Base-by-base conservation (phyloP, 1,140 invertebrate genomes). In the Arctopsyche grandis region DNA sequence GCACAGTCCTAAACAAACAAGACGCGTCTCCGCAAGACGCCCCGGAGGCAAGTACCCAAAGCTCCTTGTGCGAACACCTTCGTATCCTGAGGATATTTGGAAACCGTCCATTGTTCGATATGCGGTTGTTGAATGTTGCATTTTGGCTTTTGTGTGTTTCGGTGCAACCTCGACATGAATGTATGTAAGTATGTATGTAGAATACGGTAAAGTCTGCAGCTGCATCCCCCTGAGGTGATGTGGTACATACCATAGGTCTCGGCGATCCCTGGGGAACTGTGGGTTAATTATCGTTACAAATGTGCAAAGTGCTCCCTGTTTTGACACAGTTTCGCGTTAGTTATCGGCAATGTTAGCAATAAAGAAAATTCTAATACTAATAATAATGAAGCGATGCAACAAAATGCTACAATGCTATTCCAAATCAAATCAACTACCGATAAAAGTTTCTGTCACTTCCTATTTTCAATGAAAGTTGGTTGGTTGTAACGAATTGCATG, bases 241-340 rank as follows among this genome's bases (percentile, higher is more conserved):
- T 52, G 48, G 16, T 52, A 16, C 12, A 52, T 52, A 16, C 48
- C 3, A 16, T 52, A 12, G 48, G 48, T 52, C 16, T 12, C 48
- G 10, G 3, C 16, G 10, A 52, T 38, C 48, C 48, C 48, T 52
- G 48, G 48, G 48, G 48, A 52, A 12, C 48, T 52, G 3, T 52
- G 1, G 48, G 48, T 52, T 52, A 52, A 52, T 52, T 52, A 52
- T 16, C 12, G 12, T 10, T 52, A 52, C 48, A 52, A 52, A 52
- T 52, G 48, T 5, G 48, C 12, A 66, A 22, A 24, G 21, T 66
- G 19, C 63, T 5, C 63, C 14, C 24, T 9, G 10, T 12, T 66
- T 24, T 29, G 63, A 66, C 63, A 24, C 63, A 66, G 22, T 66
- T 66, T 66, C 48, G 58, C 21, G 58, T 22, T 9, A n/a, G n/a